Evolutionary conservation across 2,797 vertebrate species (phyloP).

Genomic region (Trematomus bernacchii): DNA sequence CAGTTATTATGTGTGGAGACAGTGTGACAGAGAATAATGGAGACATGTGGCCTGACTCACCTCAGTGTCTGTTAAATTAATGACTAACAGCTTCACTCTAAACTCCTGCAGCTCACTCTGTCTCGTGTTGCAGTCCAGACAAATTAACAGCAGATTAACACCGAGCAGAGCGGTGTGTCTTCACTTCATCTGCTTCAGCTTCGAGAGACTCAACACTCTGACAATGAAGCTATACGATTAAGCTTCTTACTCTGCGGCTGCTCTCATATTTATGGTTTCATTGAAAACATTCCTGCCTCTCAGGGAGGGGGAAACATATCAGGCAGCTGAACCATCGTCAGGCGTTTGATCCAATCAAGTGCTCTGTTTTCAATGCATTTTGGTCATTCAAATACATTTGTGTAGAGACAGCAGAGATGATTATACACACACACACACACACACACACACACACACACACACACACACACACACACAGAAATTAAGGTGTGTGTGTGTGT

Average conservation of each 20-base stretch:
- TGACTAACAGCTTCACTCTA: constrained; percentile 70
- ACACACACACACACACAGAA: no score
- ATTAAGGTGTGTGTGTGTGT: neutral
- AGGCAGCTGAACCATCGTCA: no score
- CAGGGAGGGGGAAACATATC: neutral
- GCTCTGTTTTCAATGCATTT: no score
- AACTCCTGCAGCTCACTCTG: constrained; percentile 64
- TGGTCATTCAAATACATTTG: constrained; percentile 1
- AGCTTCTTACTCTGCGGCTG: neutral
- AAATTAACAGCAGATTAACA: constrained; percentile 70
- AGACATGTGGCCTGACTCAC: constrained; percentile 71
- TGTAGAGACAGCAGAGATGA: constrained; percentile 67
- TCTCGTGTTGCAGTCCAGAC: constrained; percentile 61
- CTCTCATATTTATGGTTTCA: neutral
- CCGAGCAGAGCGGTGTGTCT: constrained; percentile 36
- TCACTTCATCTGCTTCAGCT: neutral
- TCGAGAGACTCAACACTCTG: neutral
- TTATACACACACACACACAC: constrained; percentile 26
- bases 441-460: no score
- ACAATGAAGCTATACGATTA: accelerated
- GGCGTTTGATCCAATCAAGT: no score
- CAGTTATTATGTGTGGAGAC: constrained; percentile 65
- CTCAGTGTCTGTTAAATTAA: constrained; percentile 74
- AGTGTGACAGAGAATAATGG: constrained; percentile 76
- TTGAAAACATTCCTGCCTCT: neutral